These are phyloP conservation scores for Latrodectus geometricus DNA, from an alignment of 1,140 invertebrate species.

Conservation along the genomic window DNA sequence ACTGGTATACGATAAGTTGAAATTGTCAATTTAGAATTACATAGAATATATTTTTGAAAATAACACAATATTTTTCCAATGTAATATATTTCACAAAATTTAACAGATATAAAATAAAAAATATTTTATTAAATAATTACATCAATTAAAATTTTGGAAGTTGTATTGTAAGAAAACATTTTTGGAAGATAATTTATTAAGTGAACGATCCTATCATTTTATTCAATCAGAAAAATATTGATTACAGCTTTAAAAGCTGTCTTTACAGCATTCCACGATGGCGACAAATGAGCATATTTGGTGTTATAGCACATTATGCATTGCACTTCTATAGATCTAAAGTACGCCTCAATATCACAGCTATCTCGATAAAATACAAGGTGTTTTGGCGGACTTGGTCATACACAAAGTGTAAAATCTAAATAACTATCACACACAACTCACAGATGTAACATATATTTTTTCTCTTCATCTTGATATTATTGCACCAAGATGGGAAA, in stretches of 20 bases:
- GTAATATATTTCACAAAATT: too few species aligned
- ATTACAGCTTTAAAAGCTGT: conserved; percentile 20
- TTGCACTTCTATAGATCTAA: conserved; percentile 59
- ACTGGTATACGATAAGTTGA: too few species aligned
- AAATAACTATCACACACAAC: conserved; percentile 49
- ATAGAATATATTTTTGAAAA: too few species aligned
- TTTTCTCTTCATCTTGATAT: conserved; percentile 49
- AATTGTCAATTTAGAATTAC: too few species aligned
- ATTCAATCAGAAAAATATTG: conserved; percentile 20
- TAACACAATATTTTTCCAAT: too few species aligned
- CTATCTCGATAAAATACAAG: conserved; percentile 59
- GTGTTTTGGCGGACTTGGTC: conserved; percentile 52
- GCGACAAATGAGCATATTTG: conserved; percentile 49
- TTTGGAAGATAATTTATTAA: not conserved
- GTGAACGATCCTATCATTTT: not conserved
- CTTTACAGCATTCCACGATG: conserved; percentile 21
- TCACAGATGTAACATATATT: conserved; percentile 56
- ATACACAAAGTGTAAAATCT: conserved; percentile 55
- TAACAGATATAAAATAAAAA: too few species aligned
- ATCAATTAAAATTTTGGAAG: too few species aligned
- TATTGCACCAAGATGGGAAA: conserved; percentile 52
- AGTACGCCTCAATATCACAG: conserved; percentile 57
- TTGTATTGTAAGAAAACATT: too few species aligned
- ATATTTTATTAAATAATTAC: too few species aligned
- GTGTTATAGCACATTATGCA: conserved; percentile 44